Percentiles rank a stretch among this genome's conserved stretches.
These are phyloP conservation scores for Hestina assimilis DNA, from an alignment of 1,140 invertebrate genomes.

Conservation along the genomic window DNA sequence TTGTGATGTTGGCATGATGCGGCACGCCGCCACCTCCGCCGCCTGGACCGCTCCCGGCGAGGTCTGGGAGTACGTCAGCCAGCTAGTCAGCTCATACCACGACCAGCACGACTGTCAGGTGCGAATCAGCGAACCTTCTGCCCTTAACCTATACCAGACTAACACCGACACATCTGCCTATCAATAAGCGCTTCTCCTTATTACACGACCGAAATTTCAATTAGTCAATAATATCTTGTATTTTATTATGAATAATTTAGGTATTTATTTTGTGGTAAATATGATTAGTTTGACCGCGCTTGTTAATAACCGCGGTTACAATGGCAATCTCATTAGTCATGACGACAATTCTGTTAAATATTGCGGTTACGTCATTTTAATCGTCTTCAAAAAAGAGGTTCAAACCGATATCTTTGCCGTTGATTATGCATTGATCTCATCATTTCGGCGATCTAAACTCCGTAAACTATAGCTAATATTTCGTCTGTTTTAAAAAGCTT, in stretches of 20 bases:
- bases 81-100: slow-evolving; percentile 72
- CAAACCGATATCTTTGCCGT: too few relatives aligned
- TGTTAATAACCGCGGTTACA: slow-evolving; percentile 1
- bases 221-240: not conserved
- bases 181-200: slow-evolving; percentile 39
- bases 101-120: slow-evolving; percentile 73
- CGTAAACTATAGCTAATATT: too few relatives aligned
- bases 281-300: not conserved
- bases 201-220: too few relatives aligned
- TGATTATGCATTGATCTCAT: not conserved
- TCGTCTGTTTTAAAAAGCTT: too few relatives aligned
- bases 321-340: slow-evolving; percentile 26
- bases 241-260: not conserved
- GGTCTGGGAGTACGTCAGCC: slow-evolving; percentile 74
- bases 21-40: slow-evolving; percentile 57
- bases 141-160: too few relatives aligned
- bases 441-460: too few relatives aligned
- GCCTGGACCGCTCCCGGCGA: slow-evolving; percentile 70
- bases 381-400: too few relatives aligned
- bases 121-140: slow-evolving; percentile 15
- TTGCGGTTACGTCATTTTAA: not conserved
- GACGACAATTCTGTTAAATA: slow-evolving; percentile 29
- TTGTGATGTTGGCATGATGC: slow-evolving; percentile 68
- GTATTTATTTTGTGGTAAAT: not conserved
- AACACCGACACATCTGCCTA: slow-evolving; percentile 36